Evolutionary conservation across 2,888 invertebrate genomes (phyloP).

Genomic region (Sericinus montela): DNA sequence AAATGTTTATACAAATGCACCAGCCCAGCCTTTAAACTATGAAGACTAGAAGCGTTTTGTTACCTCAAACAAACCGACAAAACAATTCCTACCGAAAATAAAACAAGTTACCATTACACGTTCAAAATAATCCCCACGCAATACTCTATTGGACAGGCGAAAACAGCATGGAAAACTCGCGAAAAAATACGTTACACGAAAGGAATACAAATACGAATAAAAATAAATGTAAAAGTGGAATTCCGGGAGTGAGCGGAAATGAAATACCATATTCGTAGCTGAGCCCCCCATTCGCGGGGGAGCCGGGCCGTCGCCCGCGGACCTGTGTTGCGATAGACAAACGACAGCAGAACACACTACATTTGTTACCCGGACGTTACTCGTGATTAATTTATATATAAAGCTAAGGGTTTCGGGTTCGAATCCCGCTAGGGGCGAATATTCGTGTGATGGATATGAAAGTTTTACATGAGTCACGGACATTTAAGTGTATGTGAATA

Average conservation of each 20-base stretch:
- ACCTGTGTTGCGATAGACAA: slow-evolving; percentile 6
- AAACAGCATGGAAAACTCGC: slow-evolving; percentile 50
- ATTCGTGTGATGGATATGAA: too few relatives aligned
- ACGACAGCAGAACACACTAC: slow-evolving; percentile 14
- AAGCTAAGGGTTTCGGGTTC: too few relatives aligned
- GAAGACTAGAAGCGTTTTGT: too few relatives aligned
- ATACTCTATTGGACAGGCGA: slow-evolving; percentile 22
- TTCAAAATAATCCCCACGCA: slow-evolving; percentile 21
- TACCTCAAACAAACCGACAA: too few relatives aligned
- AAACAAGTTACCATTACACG: neutral
- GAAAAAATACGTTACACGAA: slow-evolving; percentile 69
- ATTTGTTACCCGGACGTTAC: slow-evolving; percentile 6
- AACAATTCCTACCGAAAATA: too few relatives aligned
- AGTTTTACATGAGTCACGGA: too few relatives aligned
- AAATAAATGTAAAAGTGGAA: slow-evolving; percentile 65
- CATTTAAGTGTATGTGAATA: too few relatives aligned
- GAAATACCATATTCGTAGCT: slow-evolving; percentile 64
- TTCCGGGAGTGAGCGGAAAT: slow-evolving; percentile 56
- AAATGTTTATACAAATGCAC: too few relatives aligned
- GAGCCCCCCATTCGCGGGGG: slow-evolving; percentile 37
- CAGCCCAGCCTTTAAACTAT: too few relatives aligned
- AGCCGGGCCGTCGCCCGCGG: slow-evolving; percentile 7
- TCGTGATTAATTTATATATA: neutral
- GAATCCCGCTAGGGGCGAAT: too few relatives aligned
- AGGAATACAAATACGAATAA: slow-evolving; percentile 72